Conservation (phyloP, 2,113 vertebrate genomes). For the Ophthalmolycus amberensis region DNA sequence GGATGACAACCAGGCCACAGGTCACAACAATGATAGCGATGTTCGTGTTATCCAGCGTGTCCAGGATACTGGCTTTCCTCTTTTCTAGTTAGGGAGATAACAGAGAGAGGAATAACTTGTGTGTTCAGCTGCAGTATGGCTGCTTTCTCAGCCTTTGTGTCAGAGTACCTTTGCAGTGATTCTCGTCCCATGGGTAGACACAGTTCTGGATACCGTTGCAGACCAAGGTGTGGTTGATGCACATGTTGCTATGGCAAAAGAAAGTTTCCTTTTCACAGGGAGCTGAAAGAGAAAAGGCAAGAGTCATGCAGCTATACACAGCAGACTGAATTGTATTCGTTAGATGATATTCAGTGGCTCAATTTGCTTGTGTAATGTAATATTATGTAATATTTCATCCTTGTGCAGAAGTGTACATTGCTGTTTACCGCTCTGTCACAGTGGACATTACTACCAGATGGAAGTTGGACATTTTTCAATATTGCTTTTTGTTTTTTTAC, state of each 20-base stretch:
- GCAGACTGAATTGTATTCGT: not conserved
- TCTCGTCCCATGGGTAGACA: constrained; percentile 98
- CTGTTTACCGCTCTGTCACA: not conserved
- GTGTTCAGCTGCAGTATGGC: not conserved
- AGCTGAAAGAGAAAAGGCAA: constrained; percentile 80
- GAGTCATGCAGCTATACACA: not conserved
- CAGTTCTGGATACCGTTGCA: constrained; percentile 99
- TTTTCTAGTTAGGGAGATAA: constrained; percentile 84
- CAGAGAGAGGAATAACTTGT: not conserved
- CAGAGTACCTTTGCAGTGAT: constrained; percentile 93
- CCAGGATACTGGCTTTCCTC: constrained; percentile 92
- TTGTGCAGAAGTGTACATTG: not conserved
- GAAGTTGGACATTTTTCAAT: not conserved
- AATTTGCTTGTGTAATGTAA: not conserved
- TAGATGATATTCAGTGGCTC: not conserved
- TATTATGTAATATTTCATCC: not conserved
- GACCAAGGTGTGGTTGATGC: constrained; percentile 96
- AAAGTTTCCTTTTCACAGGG: constrained; percentile 92
- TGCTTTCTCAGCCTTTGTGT: not conserved
- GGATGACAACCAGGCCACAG: constrained; percentile 93
- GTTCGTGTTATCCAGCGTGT: constrained; percentile 94
- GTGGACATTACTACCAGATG: not conserved
- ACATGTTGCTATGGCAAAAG: constrained; percentile 99
- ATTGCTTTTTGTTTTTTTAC: not conserved
- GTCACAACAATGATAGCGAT: constrained; percentile 95